Conservation (phyloP, 2,888 invertebrate species). For the Folsomia candida region DNA sequence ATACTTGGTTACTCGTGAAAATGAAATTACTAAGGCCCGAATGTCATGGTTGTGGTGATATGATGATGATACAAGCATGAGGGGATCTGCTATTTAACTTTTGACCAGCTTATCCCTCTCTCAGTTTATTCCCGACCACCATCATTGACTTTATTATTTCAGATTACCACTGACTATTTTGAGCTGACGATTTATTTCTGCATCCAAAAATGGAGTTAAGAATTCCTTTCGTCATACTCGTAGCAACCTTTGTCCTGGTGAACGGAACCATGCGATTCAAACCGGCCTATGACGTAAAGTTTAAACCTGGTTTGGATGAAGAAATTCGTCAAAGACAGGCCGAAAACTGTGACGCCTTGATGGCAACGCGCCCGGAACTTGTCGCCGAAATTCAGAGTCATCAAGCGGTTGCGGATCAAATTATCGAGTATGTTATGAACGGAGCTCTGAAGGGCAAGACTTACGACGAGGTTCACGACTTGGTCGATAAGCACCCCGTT, state of each 20-base stretch:
- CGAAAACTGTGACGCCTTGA: conserved; percentile 6
- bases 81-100: too few relatives aligned
- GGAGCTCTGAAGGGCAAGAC: conserved; percentile 60
- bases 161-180: too few relatives aligned
- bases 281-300: not conserved
- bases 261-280: not conserved
- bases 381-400: conserved; percentile 64
- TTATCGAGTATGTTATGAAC: conserved; percentile 58
- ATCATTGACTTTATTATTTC: too few relatives aligned
- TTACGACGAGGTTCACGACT: conserved; percentile 50
- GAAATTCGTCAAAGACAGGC: not conserved
- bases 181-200: too few relatives aligned
- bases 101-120: too few relatives aligned
- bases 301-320: conserved; percentile 4
- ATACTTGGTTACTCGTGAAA: too few relatives aligned
- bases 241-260: not conserved
- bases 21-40: too few relatives aligned
- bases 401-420: conserved; percentile 57
- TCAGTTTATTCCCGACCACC: too few relatives aligned
- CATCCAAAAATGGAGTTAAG: not conserved
- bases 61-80: too few relatives aligned
- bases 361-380: conserved; percentile 6
- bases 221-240: not conserved
- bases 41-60: too few relatives aligned
- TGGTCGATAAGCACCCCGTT: conserved; percentile 54